These are phyloP conservation scores for Cabera pusaria DNA, from an alignment of 2,888 invertebrate genomes.

Conservation along the genomic window DNA sequence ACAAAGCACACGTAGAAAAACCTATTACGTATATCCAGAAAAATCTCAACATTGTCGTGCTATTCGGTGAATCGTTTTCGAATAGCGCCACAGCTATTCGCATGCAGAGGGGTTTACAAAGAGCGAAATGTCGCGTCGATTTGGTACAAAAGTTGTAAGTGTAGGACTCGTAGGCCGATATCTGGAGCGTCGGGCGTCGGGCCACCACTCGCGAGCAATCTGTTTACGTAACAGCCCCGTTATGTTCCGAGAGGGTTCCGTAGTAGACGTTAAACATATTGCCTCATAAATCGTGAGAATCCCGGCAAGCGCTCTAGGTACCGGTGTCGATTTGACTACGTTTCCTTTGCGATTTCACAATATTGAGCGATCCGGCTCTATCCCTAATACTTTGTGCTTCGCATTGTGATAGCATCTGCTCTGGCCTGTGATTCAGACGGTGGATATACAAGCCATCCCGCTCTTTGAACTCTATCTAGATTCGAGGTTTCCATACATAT, in stretches of 20 bases:
- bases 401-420: conserved; percentile 22
- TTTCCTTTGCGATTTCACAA: conserved; percentile 74
- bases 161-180: no score
- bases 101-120: conserved; percentile 48
- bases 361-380: conserved; percentile 60
- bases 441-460: conserved; percentile 6
- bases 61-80: conserved; percentile 38
- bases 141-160: conserved; percentile 62
- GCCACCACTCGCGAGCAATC: conserved; percentile 77
- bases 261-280: conserved; percentile 83
- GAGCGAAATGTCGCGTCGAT: conserved; percentile 50
- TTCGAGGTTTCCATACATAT: conserved; percentile 9
- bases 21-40: conserved; percentile 6
- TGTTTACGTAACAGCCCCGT: conserved; percentile 83
- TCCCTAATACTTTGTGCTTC: conserved; percentile 29
- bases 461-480: conserved; percentile 11
- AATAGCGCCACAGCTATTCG: conserved; percentile 40
- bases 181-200: conserved; percentile 64
- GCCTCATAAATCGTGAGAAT: conserved; percentile 82
- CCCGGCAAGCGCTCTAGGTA: conserved; percentile 72
- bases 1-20: no score
- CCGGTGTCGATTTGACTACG: conserved; percentile 80
- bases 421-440: conserved; percentile 9
- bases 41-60: conserved; percentile 29
- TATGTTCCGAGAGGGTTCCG: conserved; percentile 80